These are phyloP conservation scores for Chelonoidis abingdonii DNA, from an alignment of 2,113 vertebrate species.

Conservation along the genomic window DNA sequence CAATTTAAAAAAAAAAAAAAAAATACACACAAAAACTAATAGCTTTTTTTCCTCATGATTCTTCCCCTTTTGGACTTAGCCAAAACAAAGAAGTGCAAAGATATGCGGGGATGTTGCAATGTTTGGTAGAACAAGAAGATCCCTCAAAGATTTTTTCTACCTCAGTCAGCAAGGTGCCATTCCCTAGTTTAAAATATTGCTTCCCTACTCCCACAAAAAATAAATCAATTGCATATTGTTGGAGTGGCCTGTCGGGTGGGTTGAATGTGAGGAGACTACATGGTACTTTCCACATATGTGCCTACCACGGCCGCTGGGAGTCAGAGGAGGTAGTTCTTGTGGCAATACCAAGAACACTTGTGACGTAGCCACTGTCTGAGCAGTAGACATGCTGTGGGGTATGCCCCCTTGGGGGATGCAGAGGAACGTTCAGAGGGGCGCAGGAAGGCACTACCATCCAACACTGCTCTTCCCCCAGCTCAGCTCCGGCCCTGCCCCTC, in stretches of 20 bases:
- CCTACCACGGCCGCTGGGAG: background rate
- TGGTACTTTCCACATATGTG: background rate
- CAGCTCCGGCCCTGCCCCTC: too few relatives aligned
- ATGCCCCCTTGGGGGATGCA: too few relatives aligned
- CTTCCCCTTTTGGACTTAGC: background rate
- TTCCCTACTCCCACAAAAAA: rapidly evolving
- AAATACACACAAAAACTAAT: too few relatives aligned
- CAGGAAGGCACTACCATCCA: too few relatives aligned
- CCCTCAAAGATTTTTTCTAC: background rate
- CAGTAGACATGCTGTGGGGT: background rate
- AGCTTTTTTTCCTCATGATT: background rate
- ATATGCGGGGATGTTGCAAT: background rate
- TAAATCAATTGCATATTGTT: background rate
- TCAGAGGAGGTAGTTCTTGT: background rate
- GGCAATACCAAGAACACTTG: background rate
- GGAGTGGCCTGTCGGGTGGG: background rate
- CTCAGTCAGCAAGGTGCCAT: background rate
- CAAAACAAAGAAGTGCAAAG: background rate
- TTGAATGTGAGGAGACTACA: background rate
- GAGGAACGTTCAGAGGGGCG: too few relatives aligned
- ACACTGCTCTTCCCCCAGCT: too few relatives aligned
- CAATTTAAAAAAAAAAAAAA: too few relatives aligned
- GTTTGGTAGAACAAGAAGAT: background rate
- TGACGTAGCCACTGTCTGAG: rapidly evolving
- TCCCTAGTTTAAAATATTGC: background rate